Percentiles rank a stretch among this genome's conserved stretches.
These are phyloP conservation scores for Anisognathus igniventris DNA, from an alignment of 2,797 vertebrate species.

Conservation along the genomic window DNA sequence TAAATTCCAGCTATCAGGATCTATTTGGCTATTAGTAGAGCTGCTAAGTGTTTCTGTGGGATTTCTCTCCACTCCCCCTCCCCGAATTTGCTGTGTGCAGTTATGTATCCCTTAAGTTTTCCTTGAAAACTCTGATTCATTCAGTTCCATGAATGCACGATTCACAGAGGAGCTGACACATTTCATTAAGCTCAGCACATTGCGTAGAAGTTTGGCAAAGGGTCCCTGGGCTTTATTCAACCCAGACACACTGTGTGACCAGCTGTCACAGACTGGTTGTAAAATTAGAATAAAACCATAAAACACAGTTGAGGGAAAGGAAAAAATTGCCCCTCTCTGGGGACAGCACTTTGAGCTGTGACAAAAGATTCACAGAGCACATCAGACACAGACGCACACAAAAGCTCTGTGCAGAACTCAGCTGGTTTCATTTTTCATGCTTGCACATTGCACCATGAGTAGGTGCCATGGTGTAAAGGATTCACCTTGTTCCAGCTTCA, in stretches of 20 bases:
- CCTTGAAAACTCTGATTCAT: constrained; percentile 52
- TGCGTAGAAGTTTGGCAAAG: constrained; percentile 46
- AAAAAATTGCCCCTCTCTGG: not conserved
- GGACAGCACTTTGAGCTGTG: not conserved
- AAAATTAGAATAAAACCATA: constrained; percentile 59
- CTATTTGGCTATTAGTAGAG: not conserved
- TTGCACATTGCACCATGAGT: not conserved
- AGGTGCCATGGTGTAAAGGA: not conserved
- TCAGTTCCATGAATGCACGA: constrained; percentile 30
- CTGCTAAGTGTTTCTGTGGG: not conserved
- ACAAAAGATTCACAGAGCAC: constrained; percentile 2
- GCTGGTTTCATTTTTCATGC: not conserved
- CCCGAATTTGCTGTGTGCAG: not conserved
- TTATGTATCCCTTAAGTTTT: constrained; percentile 25
- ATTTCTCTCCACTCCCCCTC: not conserved
- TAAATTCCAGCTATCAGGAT: not conserved
- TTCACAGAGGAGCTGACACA: constrained; percentile 46
- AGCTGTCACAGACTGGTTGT: constrained; percentile 39
- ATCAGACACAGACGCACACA: not conserved
- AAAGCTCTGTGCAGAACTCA: not conserved
- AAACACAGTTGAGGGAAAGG: not conserved
- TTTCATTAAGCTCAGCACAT: constrained; percentile 56
- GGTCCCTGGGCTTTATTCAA: constrained; percentile 43
- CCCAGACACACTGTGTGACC: constrained; percentile 53
- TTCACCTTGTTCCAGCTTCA: constrained; percentile 12